phyloP scores from a whole-genome alignment of 2,113 vertebrate species.

The Tachycineta bicolor region DNA sequence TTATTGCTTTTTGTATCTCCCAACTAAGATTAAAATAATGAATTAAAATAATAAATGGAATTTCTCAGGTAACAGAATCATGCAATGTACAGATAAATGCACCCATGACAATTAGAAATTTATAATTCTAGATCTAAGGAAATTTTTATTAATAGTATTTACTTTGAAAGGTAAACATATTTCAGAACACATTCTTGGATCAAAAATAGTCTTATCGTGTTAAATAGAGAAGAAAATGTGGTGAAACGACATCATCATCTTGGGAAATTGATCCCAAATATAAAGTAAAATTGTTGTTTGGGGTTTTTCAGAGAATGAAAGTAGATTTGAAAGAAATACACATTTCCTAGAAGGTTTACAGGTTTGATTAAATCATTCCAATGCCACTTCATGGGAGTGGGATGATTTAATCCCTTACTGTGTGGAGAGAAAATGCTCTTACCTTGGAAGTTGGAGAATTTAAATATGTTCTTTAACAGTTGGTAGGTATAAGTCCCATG shows the following conservation, averaged over 20 bases:
- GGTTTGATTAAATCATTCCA: background rate
- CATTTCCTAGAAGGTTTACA: background rate
- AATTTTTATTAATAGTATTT: background rate
- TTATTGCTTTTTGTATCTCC: background rate
- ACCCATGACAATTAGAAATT: background rate
- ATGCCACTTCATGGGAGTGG: background rate
- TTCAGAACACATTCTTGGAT: background rate
- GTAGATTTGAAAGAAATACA: background rate
- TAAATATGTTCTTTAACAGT: background rate
- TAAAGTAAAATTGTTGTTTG: background rate
- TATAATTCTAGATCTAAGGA: background rate
- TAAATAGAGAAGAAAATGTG: background rate
- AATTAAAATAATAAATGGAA: no score
- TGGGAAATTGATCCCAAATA: background rate
- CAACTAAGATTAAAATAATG: background rate
- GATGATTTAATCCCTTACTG: background rate
- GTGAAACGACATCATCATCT: rapidly evolving
- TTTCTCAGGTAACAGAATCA: background rate
- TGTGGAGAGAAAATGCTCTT: background rate
- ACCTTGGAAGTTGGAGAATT: background rate
- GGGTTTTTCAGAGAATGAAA: background rate
- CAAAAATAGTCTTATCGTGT: background rate
- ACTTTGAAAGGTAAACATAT: background rate
- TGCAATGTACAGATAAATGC: background rate
- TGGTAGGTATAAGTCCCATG: background rate